Conservation (phyloP, 1,140 invertebrate genomes). For the Lepidurus couesii region DNA sequence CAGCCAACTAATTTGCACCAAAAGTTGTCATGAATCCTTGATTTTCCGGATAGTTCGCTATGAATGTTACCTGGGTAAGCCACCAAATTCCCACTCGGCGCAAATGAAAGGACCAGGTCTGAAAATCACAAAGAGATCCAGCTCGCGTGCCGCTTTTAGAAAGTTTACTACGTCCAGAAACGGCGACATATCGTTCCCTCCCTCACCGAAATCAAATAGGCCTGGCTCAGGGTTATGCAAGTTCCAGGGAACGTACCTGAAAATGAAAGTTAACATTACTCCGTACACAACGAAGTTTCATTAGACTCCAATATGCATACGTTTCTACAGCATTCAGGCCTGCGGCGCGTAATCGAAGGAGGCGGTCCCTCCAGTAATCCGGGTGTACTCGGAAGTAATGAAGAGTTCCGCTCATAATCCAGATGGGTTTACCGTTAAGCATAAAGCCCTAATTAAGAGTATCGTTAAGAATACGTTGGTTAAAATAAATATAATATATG, state of each 20-base stretch:
- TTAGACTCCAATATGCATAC: conserved; percentile 40
- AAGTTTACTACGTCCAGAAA: conserved; percentile 39
- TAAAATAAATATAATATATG: neutral
- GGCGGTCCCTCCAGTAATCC: conserved; percentile 49
- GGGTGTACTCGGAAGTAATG: conserved; percentile 54
- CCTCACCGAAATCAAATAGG: conserved; percentile 43
- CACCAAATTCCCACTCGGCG: conserved; percentile 48
- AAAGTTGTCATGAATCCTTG: neutral
- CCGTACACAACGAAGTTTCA: neutral
- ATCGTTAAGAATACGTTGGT: neutral
- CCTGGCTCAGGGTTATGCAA: conserved; percentile 49
- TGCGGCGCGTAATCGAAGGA: conserved; percentile 51
- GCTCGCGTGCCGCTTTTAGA: conserved; percentile 42
- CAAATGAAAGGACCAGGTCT: conserved; percentile 48
- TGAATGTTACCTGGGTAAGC: conserved; percentile 39
- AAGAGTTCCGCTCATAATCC: conserved; percentile 48
- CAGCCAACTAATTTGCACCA: conserved; percentile 44
- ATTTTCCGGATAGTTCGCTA: neutral
- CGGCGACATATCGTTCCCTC: conserved; percentile 37
- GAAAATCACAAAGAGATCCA: conserved; percentile 45
- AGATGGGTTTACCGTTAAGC: conserved; percentile 43
- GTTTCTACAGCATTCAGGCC: conserved; percentile 53
- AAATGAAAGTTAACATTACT: conserved; percentile 25
- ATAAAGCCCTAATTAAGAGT: conserved; percentile 38
- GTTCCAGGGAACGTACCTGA: conserved; percentile 53